A percentile compares a stretch with the other conserved stretches of the same genome.
Evolutionary conservation across 2,797 vertebrate species (phyloP).

Genomic region (Lophotriccus pileatus): DNA sequence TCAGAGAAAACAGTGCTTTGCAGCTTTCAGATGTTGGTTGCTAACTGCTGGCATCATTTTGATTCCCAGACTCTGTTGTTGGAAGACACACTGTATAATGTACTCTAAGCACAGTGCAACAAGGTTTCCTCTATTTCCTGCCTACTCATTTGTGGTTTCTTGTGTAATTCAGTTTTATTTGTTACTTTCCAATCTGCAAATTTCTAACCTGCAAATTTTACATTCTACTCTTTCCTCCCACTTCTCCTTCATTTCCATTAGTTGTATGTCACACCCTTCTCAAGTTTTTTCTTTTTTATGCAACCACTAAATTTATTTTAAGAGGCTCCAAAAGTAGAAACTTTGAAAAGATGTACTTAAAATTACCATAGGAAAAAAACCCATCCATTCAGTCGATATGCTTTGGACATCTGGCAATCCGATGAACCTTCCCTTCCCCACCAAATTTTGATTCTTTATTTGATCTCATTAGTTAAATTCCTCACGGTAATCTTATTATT

Average conservation of each 20-base stretch:
- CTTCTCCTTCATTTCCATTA: not conserved
- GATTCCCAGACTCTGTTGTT: not conserved
- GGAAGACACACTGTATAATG: not conserved
- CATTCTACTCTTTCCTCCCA: not conserved
- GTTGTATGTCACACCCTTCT: not conserved
- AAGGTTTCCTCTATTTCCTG: not conserved
- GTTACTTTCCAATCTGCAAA: not conserved
- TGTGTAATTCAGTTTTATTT: not conserved
- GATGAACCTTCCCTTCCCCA: not conserved
- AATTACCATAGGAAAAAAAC: not conserved
- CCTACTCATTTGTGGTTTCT: not conserved
- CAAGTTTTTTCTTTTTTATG: not conserved
- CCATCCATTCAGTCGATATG: not conserved
- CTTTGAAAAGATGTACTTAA: conserved; percentile 15
- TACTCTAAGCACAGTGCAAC: not conserved
- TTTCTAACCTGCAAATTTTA: not conserved
- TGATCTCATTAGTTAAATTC: conserved; percentile 59
- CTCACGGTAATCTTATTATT: conserved; percentile 50
- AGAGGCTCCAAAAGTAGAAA: not conserved
- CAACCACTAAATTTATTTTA: not conserved
- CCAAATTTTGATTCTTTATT: conserved; percentile 53
- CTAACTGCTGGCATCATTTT: not conserved
- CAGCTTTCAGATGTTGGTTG: not conserved
- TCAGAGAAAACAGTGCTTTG: not conserved
- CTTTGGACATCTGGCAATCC: not conserved